These are phyloP conservation scores for Discoglossus pictus DNA, from an alignment of 2,797 vertebrate genomes.

Conservation along the genomic window DNA sequence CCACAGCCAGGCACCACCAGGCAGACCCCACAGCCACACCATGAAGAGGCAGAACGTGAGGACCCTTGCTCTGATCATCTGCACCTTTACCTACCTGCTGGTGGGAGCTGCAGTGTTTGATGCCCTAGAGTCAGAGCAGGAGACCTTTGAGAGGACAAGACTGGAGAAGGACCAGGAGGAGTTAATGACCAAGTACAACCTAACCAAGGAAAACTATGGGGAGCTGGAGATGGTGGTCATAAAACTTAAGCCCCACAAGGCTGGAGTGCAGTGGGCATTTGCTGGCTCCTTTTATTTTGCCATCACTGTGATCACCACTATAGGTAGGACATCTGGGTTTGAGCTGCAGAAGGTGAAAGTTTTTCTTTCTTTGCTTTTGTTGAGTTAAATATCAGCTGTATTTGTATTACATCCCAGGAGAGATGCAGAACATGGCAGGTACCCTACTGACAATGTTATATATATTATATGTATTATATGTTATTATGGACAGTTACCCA, in stretches of 20 bases:
- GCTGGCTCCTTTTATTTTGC: constrained; percentile 95
- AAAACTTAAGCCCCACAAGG: constrained; percentile 90
- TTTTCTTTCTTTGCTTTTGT: too few relatives aligned
- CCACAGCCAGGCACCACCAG: constrained; percentile 46
- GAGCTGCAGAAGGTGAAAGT: neutral
- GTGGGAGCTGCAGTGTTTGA: constrained; percentile 92
- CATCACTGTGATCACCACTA: constrained; percentile 95
- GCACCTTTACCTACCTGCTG: constrained; percentile 90
- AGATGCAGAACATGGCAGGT: too few relatives aligned
- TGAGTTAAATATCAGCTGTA: too few relatives aligned
- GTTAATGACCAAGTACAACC: constrained; percentile 81
- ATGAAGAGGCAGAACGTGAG: constrained; percentile 95
- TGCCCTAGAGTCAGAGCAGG: constrained; percentile 82
- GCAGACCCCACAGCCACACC: constrained; percentile 62
- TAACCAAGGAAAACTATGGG: constrained; percentile 70
- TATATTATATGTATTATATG: too few relatives aligned
- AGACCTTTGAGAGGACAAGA: constrained; percentile 71
- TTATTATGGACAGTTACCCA: too few relatives aligned
- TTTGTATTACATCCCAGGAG: too few relatives aligned
- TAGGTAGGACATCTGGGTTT: constrained; percentile 71
- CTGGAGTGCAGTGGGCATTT: constrained; percentile 91
- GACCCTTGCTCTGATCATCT: constrained; percentile 87
- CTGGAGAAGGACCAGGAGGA: constrained; percentile 70
- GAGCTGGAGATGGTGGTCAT: constrained; percentile 84
- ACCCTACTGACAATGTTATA: too few relatives aligned